Conservation (phyloP, 2,113 vertebrate species). For the Amia ocellicauda region DNA sequence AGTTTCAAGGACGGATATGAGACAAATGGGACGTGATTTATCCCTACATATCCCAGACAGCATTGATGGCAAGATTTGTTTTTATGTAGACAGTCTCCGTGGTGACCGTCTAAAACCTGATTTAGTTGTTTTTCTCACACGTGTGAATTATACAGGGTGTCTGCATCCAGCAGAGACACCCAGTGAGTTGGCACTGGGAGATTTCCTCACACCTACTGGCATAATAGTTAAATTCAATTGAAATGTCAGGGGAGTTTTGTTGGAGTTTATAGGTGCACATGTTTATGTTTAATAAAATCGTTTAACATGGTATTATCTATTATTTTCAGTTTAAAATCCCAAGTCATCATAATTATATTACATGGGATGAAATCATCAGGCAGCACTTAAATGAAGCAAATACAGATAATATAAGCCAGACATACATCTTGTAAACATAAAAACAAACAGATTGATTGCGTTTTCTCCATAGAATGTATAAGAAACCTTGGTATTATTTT, state of each 20-base stretch:
- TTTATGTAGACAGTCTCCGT: background rate
- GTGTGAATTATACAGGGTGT: background rate
- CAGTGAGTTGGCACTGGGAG: background rate
- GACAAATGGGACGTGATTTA: background rate
- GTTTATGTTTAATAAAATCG: background rate
- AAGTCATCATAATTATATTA: too few relatives aligned
- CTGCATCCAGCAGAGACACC: background rate
- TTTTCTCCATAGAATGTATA: too few relatives aligned
- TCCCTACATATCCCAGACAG: background rate
- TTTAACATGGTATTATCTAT: too few relatives aligned
- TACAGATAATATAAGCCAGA: too few relatives aligned
- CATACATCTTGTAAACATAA: too few relatives aligned
- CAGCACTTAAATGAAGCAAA: too few relatives aligned
- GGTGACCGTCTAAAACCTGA: slow-evolving; percentile 10
- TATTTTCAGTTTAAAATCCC: too few relatives aligned
- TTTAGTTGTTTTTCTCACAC: slow-evolving; percentile 16
- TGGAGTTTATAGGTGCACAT: background rate
- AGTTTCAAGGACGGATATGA: background rate
- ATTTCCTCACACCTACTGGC: background rate
- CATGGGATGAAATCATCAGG: too few relatives aligned
- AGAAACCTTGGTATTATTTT: too few relatives aligned
- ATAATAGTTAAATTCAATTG: background rate
- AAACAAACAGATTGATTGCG: too few relatives aligned
- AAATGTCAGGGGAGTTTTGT: background rate
- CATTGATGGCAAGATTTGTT: background rate